A percentile compares a stretch with the other conserved stretches of the same genome.
These are phyloP conservation scores for Physocephala rufipes DNA, from an alignment of 2,888 invertebrate genomes.

Conservation along the genomic window DNA sequence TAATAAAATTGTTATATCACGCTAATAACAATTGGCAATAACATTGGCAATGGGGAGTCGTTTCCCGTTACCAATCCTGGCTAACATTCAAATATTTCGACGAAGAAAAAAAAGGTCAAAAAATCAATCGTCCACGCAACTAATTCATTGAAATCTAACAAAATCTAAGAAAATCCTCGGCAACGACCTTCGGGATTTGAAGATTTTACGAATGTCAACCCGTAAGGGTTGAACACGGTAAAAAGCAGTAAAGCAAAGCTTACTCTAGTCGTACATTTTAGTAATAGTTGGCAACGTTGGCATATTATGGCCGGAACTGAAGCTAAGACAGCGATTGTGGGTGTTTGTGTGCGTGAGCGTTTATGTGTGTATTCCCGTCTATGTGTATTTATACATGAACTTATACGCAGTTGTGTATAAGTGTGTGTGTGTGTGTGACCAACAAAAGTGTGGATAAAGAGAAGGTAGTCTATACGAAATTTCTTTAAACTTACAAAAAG, in stretches of 20 bases:
- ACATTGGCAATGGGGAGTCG: no score
- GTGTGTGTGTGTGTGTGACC: slow-evolving; percentile 23
- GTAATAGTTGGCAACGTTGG: slow-evolving; percentile 61
- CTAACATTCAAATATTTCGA: no score
- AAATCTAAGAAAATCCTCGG: slow-evolving; percentile 66
- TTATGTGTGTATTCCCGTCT: slow-evolving; percentile 15
- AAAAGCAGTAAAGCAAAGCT: slow-evolving; percentile 40
- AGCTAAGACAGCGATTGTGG: slow-evolving; percentile 28
- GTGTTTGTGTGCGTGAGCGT: slow-evolving; percentile 40
- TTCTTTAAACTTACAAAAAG: slow-evolving; percentile 6
- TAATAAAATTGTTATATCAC: no score
- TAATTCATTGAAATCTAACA: slow-evolving; percentile 67
- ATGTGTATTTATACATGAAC: no score
- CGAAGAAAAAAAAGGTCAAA: slow-evolving; percentile 63
- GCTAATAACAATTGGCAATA: no score
- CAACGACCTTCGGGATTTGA: slow-evolving; percentile 67
- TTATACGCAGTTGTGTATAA: slow-evolving; percentile 42
- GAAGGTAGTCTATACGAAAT: not conserved
- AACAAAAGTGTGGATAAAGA: not conserved
- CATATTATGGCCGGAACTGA: slow-evolving; percentile 55
- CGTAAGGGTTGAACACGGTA: slow-evolving; percentile 45
- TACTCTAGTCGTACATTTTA: slow-evolving; percentile 35
- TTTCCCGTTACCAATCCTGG: no score
- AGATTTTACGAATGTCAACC: slow-evolving; percentile 66
- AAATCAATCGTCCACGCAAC: slow-evolving; percentile 67